Conservation (phyloP, 35 echinoderm and acorn worm genomes). For the Ophioderma brevispina region DNA sequence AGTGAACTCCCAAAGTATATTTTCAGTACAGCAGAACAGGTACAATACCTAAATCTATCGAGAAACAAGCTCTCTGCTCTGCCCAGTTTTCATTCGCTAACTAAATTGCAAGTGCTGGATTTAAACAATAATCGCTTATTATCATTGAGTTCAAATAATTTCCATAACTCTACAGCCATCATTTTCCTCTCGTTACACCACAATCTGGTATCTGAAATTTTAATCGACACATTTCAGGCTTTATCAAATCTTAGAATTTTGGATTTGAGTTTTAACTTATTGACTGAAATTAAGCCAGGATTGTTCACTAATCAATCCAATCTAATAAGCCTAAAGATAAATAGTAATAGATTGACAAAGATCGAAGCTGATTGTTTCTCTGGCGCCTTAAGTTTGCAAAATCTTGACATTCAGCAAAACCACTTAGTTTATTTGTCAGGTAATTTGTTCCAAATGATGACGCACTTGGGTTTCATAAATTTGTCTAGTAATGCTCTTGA, state of each 20-base stretch:
- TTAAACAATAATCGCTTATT: not conserved
- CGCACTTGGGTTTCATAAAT: not conserved
- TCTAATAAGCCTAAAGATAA: no score
- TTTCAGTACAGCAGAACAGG: not conserved
- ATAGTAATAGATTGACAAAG: no score
- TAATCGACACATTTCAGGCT: not conserved
- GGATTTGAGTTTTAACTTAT: no score
- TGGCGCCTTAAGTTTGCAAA: not conserved
- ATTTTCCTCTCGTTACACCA: not conserved
- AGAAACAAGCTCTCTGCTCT: not conserved
- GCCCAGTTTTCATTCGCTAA: not conserved
- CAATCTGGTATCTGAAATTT: not conserved
- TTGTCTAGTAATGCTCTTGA: not conserved
- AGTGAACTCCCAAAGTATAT: not conserved
- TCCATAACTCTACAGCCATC: not conserved
- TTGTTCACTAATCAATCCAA: no score
- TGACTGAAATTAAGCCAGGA: no score
- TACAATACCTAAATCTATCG: not conserved
- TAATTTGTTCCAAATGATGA: not conserved
- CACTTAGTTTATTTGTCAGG: not conserved
- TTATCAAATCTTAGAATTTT: not conserved
- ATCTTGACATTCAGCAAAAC: not conserved
- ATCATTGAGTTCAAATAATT: not conserved
- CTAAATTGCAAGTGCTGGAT: not conserved
- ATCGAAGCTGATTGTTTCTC: not conserved